Evolutionary conservation across 1,140 invertebrate species (phyloP).

Genomic region (Meloidogyne floridensis): DNA sequence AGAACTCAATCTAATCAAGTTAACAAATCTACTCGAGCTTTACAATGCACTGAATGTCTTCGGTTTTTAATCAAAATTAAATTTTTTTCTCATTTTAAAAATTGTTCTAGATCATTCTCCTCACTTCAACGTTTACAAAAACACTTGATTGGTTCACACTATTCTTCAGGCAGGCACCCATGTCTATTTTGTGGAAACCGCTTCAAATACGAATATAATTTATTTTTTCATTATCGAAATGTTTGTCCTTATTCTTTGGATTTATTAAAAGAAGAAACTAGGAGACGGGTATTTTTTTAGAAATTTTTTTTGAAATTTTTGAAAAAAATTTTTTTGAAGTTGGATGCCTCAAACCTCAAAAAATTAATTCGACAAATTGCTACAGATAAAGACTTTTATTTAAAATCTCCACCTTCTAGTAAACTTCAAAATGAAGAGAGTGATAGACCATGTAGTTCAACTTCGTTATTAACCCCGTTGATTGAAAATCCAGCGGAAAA

Average conservation of each 20-base stretch:
- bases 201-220: conserved; percentile 63
- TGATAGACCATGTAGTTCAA: no score
- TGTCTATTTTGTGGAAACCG: conserved; percentile 60
- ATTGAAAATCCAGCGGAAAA: conserved; percentile 25
- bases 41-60: conserved; percentile 1
- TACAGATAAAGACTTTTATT: background rate
- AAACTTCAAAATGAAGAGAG: conserved; percentile 15
- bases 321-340: conserved; percentile 17
- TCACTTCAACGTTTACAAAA: conserved; percentile 47
- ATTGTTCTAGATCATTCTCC: conserved; percentile 15
- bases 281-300: conserved; percentile 46
- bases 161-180: conserved; percentile 56
- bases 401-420: conserved; percentile 24
- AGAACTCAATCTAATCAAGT: background rate
- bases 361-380: conserved; percentile 40
- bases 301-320: background rate
- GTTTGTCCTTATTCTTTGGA: conserved; percentile 57
- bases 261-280: conserved; percentile 52
- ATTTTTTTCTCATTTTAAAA: background rate
- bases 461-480: background rate
- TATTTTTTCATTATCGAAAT: conserved; percentile 60
- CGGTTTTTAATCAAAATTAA: background rate
- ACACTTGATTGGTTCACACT: conserved; percentile 58
- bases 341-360: conserved; percentile 33
- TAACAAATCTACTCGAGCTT: background rate